Conservation (phyloP, 2,888 invertebrate genomes). For the Lamellibrachia satsuma region DNA sequence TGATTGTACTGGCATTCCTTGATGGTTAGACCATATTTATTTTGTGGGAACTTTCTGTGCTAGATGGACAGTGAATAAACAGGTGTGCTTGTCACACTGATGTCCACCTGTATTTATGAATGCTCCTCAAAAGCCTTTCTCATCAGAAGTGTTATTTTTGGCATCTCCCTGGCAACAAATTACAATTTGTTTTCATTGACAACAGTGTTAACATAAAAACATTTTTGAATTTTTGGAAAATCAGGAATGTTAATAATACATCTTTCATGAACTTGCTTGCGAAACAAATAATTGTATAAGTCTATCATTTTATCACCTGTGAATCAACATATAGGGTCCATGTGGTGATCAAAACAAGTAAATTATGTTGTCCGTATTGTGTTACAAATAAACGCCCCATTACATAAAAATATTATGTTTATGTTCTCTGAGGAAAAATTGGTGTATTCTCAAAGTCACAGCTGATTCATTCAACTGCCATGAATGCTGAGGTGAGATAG, state of each 20-base stretch:
- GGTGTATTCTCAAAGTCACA: background rate
- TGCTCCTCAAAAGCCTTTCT: background rate
- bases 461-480: background rate
- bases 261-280: background rate
- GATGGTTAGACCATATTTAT: background rate
- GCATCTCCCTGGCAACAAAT: background rate
- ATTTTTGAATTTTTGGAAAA: background rate
- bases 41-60: background rate
- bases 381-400: background rate
- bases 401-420: no score
- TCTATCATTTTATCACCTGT: background rate
- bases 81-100: background rate
- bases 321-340: background rate
- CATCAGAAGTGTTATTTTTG: background rate
- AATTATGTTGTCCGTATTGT: background rate
- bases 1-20: conserved; percentile 8
- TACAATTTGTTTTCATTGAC: background rate
- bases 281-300: background rate
- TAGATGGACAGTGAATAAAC: background rate
- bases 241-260: background rate
- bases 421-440: background rate
- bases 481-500: background rate
- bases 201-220: background rate
- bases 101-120: background rate
- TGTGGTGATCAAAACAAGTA: background rate